These are phyloP conservation scores for Sinella curviseta DNA, from an alignment of 1,140 invertebrate genomes.

Conservation along the genomic window DNA sequence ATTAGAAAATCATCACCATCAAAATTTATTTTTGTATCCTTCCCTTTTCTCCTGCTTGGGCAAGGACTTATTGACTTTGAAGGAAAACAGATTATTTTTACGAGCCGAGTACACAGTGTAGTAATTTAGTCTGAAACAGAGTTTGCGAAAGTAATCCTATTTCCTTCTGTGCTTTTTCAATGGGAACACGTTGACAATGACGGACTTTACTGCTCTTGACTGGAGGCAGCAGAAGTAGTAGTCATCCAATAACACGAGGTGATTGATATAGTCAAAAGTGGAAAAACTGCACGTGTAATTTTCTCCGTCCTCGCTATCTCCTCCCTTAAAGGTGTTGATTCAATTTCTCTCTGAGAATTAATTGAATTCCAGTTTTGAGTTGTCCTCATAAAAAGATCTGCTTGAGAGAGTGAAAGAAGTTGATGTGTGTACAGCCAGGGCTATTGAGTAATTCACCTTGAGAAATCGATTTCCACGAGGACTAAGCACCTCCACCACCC, in stretches of 20 bases:
- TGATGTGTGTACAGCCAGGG: no score
- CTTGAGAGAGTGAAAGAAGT: background rate
- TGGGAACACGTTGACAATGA: background rate
- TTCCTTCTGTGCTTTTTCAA: background rate
- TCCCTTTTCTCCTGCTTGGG: no score
- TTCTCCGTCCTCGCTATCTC: background rate
- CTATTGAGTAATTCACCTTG: background rate
- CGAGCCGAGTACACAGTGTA: no score
- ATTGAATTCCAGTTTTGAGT: conserved; percentile 9
- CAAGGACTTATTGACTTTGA: no score
- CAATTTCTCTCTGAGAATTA: conserved; percentile 6
- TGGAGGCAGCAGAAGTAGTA: background rate
- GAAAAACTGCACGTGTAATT: background rate
- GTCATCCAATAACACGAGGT: background rate
- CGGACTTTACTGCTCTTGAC: background rate
- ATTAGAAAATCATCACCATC: no score
- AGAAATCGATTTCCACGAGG: background rate
- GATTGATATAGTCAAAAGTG: background rate
- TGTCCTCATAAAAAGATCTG: background rate
- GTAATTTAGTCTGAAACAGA: no score
- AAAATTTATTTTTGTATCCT: no score
- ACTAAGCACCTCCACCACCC: background rate
- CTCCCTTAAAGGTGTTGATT: background rate
- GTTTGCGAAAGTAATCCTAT: background rate
- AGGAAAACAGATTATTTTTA: no score